Conservation (phyloP, 1,140 invertebrate species). For the Physella acuta region DNA sequence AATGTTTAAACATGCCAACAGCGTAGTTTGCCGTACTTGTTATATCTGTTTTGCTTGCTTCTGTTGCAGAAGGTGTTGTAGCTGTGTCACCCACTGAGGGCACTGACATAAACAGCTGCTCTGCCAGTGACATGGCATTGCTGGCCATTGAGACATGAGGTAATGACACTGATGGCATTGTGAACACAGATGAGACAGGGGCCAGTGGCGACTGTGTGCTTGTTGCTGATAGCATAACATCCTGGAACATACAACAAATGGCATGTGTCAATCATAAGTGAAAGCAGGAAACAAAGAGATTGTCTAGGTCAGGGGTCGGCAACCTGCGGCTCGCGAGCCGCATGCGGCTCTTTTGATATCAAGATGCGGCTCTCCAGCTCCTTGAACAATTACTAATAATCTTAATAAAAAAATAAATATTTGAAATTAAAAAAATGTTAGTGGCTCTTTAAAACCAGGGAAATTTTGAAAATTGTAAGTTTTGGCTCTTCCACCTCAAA, state of each 20-base stretch:
- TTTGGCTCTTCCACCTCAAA: too few species aligned
- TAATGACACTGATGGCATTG: slow-evolving; percentile 55
- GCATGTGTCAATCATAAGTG: slow-evolving; percentile 15
- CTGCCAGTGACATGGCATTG: slow-evolving; percentile 38
- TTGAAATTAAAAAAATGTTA: neutral
- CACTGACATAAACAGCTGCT: slow-evolving; percentile 55
- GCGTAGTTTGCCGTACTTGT: too few species aligned
- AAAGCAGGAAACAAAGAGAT: too few species aligned
- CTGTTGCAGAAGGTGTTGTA: slow-evolving; percentile 34
- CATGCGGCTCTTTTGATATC: too few species aligned
- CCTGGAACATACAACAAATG: slow-evolving; percentile 42
- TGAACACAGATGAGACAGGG: slow-evolving; percentile 53
- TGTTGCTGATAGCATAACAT: slow-evolving; percentile 59
- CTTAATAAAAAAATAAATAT: neutral
- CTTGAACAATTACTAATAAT: too few species aligned
- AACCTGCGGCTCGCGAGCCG: too few species aligned
- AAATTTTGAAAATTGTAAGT: too few species aligned
- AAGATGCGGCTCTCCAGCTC: too few species aligned
- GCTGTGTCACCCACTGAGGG: slow-evolving; percentile 38
- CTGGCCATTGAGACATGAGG: slow-evolving; percentile 46
- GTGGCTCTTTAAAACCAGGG: too few species aligned
- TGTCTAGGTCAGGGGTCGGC: too few species aligned
- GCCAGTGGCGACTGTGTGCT: slow-evolving; percentile 56
- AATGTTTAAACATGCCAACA: too few species aligned
- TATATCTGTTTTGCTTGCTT: slow-evolving; percentile 32